Percentiles rank a stretch among this genome's conserved stretches.
Evolutionary conservation across 2,888 invertebrate genomes (phyloP).

Genomic region (Candidula unifasciata): DNA sequence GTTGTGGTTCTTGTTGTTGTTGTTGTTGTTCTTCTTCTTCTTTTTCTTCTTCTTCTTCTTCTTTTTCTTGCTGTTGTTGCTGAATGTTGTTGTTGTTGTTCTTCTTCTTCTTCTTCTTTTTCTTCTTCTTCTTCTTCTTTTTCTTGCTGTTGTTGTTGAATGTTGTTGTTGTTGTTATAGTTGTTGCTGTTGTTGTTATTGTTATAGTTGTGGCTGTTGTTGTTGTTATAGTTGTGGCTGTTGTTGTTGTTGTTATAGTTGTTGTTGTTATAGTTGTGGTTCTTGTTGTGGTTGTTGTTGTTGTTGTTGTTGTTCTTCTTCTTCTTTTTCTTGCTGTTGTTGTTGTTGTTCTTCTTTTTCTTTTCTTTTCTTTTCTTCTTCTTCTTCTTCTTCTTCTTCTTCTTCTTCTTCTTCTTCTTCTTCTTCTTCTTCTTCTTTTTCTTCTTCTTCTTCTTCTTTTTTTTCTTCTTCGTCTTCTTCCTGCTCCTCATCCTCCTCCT

Average conservation of each 20-base stretch:
- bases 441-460: neutral
- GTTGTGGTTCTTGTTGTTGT: no score
- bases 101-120: no score
- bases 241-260: neutral
- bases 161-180: neutral
- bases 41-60: no score
- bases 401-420: neutral
- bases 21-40: no score
- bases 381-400: neutral
- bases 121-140: no score
- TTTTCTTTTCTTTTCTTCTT: neutral
- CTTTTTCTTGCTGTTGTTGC: no score
- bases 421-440: neutral
- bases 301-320: neutral
- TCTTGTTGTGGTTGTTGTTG: neutral
- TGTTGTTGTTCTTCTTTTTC: neutral
- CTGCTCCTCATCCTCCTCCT: neutral
- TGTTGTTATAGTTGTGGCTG: neutral
- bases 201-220: neutral
- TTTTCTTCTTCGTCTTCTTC: neutral
- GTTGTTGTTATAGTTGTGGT: neutral
- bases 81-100: no score
- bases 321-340: neutral
- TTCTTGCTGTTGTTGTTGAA: neutral
- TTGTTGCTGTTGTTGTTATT: neutral